Evolutionary conservation across 2,113 vertebrate species (phyloP), one percentile per base, ranked within the genome.

Genomic region (Bagarius yarrelli): DNA sequence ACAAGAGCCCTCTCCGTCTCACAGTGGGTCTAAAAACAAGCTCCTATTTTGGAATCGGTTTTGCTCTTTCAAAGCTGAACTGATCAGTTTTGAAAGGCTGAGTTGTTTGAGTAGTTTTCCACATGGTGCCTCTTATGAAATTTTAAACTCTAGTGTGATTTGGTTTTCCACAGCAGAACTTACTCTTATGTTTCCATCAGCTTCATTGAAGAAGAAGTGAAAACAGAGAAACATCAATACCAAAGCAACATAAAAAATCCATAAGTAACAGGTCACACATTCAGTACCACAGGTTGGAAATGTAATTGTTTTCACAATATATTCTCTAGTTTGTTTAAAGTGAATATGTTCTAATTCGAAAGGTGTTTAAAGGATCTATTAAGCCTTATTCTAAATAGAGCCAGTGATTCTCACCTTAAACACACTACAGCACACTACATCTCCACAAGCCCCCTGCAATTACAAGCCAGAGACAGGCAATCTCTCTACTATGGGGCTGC

Each of bases 381-480:
- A 27, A 25, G n/a, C 16, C 40, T 70, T 18, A 52, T 80, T 66
- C 44, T 64, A 63, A 73, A 14, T 57, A 53, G 34, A 76, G 53
- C 66, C 61, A 66, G 82, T 21, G 36, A 69, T 73, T 53, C 69
- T 71, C 27, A 56, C 71, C 77, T 23, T 34, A 73, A 79, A 67
- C 72, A 76, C 77, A 74, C 47, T 44, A 34, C n/a, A 72, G 25
- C 71, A 53, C 70, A 70, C 76, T 71, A n/a, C n/a, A 73, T 34
- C 81, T 53, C 76, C 47, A 69, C 76, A 77, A 66, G 70, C 71
- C 61, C 80, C 70, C 67, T 66, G 53, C 84, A 85, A 85, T 85
- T 85, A 85, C 32, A 34, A 77, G 76, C 70, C 71, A 81, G 59
- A 83, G 80, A 85, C 84, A 85, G 61, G 80, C 84, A 85, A 82